Percentiles rank a stretch among this genome's conserved stretches.
Conservation (phyloP, 2,113 vertebrate species). For the Pseudorasbora parva region DNA sequence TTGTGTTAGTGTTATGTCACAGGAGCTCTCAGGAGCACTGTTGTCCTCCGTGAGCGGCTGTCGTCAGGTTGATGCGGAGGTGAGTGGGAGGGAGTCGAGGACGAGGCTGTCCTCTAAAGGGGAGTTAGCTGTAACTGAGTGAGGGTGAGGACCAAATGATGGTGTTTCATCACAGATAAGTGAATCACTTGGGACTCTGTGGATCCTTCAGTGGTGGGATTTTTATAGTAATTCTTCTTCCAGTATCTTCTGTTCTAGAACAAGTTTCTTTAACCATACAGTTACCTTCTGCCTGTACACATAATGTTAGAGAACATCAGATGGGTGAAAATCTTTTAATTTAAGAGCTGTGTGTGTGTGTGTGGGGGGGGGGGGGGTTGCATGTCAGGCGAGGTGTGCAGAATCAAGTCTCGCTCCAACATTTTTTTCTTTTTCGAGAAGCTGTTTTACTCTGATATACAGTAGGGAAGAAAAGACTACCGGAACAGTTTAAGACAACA, state of each 20-base stretch:
- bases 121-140: conserved; percentile 4
- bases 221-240: not conserved
- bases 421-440: no score
- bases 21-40: not conserved
- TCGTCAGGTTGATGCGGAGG: not conserved
- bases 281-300: not conserved
- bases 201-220: not conserved
- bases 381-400: no score
- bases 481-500: not conserved
- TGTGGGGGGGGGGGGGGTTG: no score
- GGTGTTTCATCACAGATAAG: not conserved
- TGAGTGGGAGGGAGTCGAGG: not conserved
- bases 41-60: not conserved
- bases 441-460: no score
- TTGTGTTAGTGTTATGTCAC: conserved; percentile 46
- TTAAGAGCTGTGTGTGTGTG: no score
- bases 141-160: not conserved
- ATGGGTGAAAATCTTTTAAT: not conserved
- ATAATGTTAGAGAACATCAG: not conserved
- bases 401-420: no score
- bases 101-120: not conserved
- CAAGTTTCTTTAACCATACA: not conserved
- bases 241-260: not conserved
- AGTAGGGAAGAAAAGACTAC: no score
- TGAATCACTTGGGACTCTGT: not conserved